Evolutionary conservation across 2,888 invertebrate genomes (phyloP).

Genomic region (Eumacrocentrus americanus): DNA sequence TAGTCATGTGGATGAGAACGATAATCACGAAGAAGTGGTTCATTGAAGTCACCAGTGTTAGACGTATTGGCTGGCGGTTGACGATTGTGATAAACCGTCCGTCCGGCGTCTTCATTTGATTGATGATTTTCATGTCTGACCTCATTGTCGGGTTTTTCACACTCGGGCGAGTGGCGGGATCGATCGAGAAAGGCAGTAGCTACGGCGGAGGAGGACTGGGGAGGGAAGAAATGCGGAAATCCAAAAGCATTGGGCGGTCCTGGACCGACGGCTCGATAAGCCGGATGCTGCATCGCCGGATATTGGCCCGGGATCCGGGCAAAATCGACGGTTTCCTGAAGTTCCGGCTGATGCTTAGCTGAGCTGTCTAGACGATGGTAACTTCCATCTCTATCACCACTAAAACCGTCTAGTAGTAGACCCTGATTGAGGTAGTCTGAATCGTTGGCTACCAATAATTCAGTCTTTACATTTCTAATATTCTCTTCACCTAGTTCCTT

Average conservation of each 20-base stretch:
- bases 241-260: conserved; percentile 40
- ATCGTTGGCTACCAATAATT: not conserved
- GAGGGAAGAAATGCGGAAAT: conserved; percentile 46
- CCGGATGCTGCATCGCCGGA: conserved; percentile 37
- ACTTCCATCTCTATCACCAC: conserved; percentile 24
- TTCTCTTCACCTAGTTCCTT: conserved; percentile 10
- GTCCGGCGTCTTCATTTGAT: conserved; percentile 11
- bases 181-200: conserved; percentile 16
- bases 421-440: not conserved
- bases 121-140: conserved; percentile 15
- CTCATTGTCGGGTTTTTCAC: conserved; percentile 27
- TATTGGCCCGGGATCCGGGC: conserved; percentile 32
- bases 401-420: conserved; percentile 15
- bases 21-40: conserved; percentile 34
- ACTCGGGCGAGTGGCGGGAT: conserved; percentile 18
- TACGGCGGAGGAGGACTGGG: conserved; percentile 14
- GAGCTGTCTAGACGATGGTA: not conserved
- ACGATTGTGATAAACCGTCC: conserved; percentile 26
- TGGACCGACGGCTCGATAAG: conserved; percentile 35
- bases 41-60: conserved; percentile 30
- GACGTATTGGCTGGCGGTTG: conserved; percentile 21
- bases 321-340: conserved; percentile 35
- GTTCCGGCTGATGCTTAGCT: not conserved
- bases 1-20: conserved; percentile 27
- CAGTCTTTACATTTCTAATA: not conserved